A percentile compares a stretch with the other conserved stretches of the same genome.
phyloP scores from a whole-genome alignment of 2,888 invertebrate genomes.

The Eupithecia pulchellata region DNA sequence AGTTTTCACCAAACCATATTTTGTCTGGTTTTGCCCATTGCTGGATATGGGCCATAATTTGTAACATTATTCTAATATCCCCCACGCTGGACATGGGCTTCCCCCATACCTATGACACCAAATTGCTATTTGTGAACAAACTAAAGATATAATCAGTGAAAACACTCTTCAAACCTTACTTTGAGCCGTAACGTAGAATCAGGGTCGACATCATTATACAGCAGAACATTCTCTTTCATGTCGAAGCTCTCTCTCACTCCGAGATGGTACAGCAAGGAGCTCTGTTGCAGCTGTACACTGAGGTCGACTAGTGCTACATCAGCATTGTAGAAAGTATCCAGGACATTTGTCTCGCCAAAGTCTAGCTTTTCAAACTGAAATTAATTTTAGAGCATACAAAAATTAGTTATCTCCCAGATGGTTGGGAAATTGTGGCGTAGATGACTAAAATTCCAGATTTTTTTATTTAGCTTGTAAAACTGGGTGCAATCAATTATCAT shows the following conservation, averaged over 20 bases:
- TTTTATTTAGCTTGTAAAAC: too few relatives aligned
- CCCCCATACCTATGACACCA: too few relatives aligned
- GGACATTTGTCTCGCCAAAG: slow-evolving; percentile 97
- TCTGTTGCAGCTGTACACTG: slow-evolving; percentile 95
- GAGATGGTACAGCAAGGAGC: slow-evolving; percentile 97
- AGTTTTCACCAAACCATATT: background rate
- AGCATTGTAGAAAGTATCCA: slow-evolving; percentile 99
- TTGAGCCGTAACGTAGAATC: slow-evolving; percentile 95
- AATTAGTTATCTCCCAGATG: background rate
- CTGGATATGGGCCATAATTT: background rate
- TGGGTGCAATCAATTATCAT: too few relatives aligned
- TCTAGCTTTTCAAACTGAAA: slow-evolving; percentile 97
- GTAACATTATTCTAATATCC: too few relatives aligned
- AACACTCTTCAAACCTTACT: slow-evolving; percentile 78
- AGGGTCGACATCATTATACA: slow-evolving; percentile 95
- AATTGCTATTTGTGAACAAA: background rate
- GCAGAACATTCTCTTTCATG: slow-evolving; percentile 96
- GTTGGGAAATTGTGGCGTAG: background rate
- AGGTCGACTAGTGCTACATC: slow-evolving; percentile 98
- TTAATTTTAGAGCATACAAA: background rate
- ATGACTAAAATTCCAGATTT: too few relatives aligned
- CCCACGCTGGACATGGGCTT: too few relatives aligned
- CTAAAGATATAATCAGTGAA: background rate
- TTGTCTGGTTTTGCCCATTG: background rate
- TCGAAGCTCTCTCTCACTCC: slow-evolving; percentile 99